Percentiles rank a stretch among this genome's conserved stretches.
Conservation (phyloP, 2,797 vertebrate species). For the Heterohyrax brucei region DNA sequence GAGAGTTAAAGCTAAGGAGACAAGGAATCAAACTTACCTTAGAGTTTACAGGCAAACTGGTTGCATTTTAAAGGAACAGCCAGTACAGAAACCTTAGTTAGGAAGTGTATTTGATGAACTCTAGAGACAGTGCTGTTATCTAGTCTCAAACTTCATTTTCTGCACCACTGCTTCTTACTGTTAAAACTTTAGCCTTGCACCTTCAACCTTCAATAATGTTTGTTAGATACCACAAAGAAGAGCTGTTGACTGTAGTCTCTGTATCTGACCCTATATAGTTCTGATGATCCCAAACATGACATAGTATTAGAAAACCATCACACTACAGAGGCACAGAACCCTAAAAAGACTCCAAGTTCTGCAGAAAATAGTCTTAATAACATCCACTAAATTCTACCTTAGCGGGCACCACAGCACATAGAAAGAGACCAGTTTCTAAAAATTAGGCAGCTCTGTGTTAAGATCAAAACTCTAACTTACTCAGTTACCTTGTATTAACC, state of each 20-base stretch:
- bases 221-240: slow-evolving; percentile 45
- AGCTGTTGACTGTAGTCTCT: slow-evolving; percentile 37
- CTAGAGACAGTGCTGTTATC: background rate
- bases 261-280: background rate
- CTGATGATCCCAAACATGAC: background rate
- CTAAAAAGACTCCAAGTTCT: background rate
- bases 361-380: slow-evolving; percentile 30
- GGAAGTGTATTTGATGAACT: slow-evolving; percentile 20
- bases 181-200: background rate
- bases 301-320: slow-evolving; percentile 6
- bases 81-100: background rate
- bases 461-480: slow-evolving; percentile 19
- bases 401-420: slow-evolving; percentile 72
- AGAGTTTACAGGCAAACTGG: slow-evolving; percentile 7
- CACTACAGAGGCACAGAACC: background rate
- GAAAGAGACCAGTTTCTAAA: slow-evolving; percentile 32
- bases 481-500: background rate
- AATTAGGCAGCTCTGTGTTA: slow-evolving; percentile 20
- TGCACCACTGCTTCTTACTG: slow-evolving; percentile 15
- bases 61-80: slow-evolving; percentile 56
- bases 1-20: slow-evolving; percentile 48
- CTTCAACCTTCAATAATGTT: slow-evolving; percentile 13
- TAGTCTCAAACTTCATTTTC: background rate
- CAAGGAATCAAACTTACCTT: background rate
- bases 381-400: slow-evolving; percentile 37